Conservation (phyloP, 2,113 vertebrate genomes). For the Prolemur simus region DNA sequence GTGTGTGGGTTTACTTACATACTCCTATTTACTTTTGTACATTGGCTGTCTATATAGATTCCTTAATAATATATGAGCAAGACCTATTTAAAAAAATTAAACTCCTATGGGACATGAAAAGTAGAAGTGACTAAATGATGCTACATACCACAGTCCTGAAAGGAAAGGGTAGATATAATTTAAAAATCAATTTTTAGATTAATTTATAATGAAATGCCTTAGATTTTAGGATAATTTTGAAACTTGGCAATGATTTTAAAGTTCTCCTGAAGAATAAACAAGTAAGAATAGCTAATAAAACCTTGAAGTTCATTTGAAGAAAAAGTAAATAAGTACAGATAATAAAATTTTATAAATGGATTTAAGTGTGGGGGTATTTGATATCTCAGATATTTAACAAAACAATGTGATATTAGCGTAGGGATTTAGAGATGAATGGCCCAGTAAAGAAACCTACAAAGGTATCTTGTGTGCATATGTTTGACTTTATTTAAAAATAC, state of each 20-base stretch:
- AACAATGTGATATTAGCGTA: slow-evolving; percentile 48
- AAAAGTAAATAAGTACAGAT: slow-evolving; percentile 54
- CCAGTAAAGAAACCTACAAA: background rate
- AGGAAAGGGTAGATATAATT: background rate
- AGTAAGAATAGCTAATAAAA: slow-evolving; percentile 31
- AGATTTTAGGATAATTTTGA: background rate
- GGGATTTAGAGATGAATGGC: slow-evolving; percentile 45
- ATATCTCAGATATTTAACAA: slow-evolving; percentile 25
- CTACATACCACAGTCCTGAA: background rate
- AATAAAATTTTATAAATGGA: slow-evolving; percentile 46
- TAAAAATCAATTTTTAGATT: background rate
- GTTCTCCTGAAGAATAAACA: slow-evolving; percentile 44
- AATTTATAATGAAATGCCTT: background rate
- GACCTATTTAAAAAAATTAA: slow-evolving; percentile 1
- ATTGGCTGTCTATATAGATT: background rate
- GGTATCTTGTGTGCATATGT: background rate
- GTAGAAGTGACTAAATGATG: slow-evolving; percentile 8
- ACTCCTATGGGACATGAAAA: background rate
- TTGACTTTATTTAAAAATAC: slow-evolving; percentile 17
- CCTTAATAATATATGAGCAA: background rate
- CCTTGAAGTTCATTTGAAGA: slow-evolving; percentile 42
- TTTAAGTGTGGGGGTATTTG: background rate
- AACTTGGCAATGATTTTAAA: slow-evolving; percentile 33
- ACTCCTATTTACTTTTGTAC: background rate
- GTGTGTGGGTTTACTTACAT: background rate